Evolutionary conservation across 1,140 invertebrate species (phyloP).

Genomic region (Drosophila rufa): DNA sequence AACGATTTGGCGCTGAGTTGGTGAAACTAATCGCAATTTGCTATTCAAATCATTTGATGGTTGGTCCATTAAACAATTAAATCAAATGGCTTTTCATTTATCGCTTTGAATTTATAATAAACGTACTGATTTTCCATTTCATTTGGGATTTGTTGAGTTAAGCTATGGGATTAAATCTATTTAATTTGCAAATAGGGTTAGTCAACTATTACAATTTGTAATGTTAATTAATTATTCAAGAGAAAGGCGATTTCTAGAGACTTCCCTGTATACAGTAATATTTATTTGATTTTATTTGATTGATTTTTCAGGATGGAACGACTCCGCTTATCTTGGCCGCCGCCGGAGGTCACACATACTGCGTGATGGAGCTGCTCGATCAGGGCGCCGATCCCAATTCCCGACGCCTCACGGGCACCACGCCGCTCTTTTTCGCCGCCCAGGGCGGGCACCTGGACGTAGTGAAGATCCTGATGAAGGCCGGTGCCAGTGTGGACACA

Average conservation of each 20-base stretch:
- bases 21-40: slow-evolving; percentile 61
- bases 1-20: slow-evolving; percentile 32
- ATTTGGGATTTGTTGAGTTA: background rate
- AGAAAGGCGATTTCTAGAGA: too few species aligned
- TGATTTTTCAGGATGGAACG: slow-evolving; percentile 91
- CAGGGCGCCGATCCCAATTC: slow-evolving; percentile 95
- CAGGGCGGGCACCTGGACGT: slow-evolving; percentile 95
- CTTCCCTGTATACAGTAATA: too few species aligned
- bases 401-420: slow-evolving; percentile 94
- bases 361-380: slow-evolving; percentile 93
- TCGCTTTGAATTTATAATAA: slow-evolving; percentile 7
- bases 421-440: slow-evolving; percentile 95
- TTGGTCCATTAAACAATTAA: slow-evolving; percentile 65
- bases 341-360: slow-evolving; percentile 94
- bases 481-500: slow-evolving; percentile 92
- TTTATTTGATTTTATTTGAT: too few species aligned
- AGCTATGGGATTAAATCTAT: background rate
- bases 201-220: background rate
- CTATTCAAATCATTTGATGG: slow-evolving; percentile 40
- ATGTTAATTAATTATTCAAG: too few species aligned
- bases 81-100: slow-evolving; percentile 27
- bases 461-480: slow-evolving; percentile 90
- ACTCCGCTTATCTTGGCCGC: slow-evolving; percentile 95
- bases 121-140: background rate
- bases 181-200: background rate